Evolutionary conservation across 2,797 vertebrate genomes (phyloP).

Genomic region (Arctocebus calabarensis): DNA sequence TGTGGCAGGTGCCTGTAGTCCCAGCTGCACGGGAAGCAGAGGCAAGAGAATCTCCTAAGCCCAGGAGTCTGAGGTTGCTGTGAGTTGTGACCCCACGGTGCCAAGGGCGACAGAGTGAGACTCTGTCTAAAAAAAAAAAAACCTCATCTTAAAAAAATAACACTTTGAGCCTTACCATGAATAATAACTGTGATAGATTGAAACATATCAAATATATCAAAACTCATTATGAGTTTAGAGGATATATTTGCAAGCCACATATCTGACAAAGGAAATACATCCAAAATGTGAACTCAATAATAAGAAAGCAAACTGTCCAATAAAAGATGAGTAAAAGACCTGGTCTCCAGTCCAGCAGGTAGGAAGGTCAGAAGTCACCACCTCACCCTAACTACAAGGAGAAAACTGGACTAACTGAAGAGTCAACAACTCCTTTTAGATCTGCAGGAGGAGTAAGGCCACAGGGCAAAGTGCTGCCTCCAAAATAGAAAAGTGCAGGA

Average conservation of each 20-base stretch:
- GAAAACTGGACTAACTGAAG: not conserved
- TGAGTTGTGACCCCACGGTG: too few relatives aligned
- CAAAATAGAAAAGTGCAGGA: not conserved
- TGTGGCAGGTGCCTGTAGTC: too few relatives aligned
- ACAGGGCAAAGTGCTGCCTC: not conserved
- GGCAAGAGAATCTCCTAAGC: too few relatives aligned
- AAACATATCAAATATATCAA: conserved; percentile 7
- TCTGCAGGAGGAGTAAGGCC: not conserved
- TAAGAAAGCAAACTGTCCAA: not conserved
- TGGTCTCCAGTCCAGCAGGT: not conserved
- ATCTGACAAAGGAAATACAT: not conserved
- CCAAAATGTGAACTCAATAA: not conserved
- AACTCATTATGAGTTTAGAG: not conserved
- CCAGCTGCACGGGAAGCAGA: too few relatives aligned
- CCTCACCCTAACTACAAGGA: not conserved
- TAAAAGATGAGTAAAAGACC: not conserved
- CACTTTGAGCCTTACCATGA: not conserved
- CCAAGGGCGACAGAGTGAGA: too few relatives aligned
- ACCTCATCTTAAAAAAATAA: not conserved
- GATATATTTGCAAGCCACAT: not conserved
- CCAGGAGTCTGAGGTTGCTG: too few relatives aligned
- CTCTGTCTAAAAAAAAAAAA: too few relatives aligned
- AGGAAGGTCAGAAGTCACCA: not conserved
- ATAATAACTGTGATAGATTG: not conserved
- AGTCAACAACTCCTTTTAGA: not conserved